These are phyloP conservation scores for Protobothrops mucrosquamatus DNA, from an alignment of 2,113 vertebrate genomes.

Conservation along the genomic window DNA sequence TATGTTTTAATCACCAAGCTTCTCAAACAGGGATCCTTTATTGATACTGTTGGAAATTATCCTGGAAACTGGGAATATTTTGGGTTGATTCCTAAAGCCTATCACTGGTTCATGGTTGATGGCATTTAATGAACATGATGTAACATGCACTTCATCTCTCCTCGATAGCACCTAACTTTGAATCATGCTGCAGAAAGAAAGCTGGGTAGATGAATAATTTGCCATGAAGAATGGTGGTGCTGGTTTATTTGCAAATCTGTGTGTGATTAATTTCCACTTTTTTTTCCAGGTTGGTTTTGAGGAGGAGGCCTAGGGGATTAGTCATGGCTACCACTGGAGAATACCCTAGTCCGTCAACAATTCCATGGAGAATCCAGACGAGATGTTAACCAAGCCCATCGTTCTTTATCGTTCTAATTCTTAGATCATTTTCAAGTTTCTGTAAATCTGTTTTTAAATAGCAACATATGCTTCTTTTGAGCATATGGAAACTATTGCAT, in stretches of 20 bases:
- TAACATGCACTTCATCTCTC: not conserved
- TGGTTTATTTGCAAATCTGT: not conserved
- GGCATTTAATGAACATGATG: not conserved
- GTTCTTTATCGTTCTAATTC: conserved; percentile 22
- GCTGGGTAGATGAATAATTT: too few relatives aligned
- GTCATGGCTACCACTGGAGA: not conserved
- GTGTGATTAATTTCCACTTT: not conserved
- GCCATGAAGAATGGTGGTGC: not conserved
- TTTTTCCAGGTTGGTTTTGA: not conserved
- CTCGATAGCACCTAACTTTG: not conserved
- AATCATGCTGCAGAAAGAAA: not conserved
- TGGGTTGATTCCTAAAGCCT: not conserved
- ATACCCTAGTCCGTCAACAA: not conserved
- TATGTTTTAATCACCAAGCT: not conserved
- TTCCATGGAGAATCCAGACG: not conserved
- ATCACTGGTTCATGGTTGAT: not conserved
- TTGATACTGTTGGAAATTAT: not conserved
- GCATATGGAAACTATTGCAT: conserved; percentile 14
- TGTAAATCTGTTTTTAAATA: conserved; percentile 20
- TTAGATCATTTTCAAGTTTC: not conserved
- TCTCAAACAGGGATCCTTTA: not conserved
- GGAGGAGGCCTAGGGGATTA: not conserved
- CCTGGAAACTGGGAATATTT: not conserved
- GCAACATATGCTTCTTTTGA: not conserved
- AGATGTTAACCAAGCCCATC: conserved; percentile 1